Evolutionary conservation across 2,797 vertebrate species (phyloP).

Genomic region (Delichon dasypus): DNA sequence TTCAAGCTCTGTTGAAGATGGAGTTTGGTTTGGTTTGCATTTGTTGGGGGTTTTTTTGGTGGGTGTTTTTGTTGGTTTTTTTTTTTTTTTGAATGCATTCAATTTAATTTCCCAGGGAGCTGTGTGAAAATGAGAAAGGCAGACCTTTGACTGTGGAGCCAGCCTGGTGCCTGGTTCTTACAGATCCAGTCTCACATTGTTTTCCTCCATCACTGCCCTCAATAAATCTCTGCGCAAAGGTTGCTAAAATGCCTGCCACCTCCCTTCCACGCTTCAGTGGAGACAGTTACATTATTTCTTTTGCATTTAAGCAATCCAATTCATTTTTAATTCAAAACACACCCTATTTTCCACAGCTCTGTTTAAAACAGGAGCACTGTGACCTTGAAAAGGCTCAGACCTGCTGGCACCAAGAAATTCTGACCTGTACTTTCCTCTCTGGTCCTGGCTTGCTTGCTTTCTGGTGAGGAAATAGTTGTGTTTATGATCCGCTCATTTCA

Average conservation of each 20-base stretch:
- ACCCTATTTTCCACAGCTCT: not conserved
- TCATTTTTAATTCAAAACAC: constrained; percentile 50
- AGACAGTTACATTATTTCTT: not conserved
- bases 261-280: not conserved
- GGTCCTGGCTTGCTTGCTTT: not conserved
- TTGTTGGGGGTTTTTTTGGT: not conserved
- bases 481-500: not conserved
- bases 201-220: not conserved
- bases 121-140: constrained; percentile 37
- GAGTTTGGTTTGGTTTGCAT: not conserved
- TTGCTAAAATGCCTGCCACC: not conserved
- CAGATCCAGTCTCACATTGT: not conserved
- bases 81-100: not conserved
- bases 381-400: constrained; percentile 16
- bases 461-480: not conserved
- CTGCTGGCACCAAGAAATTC: not conserved
- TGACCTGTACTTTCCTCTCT: not conserved
- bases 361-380: not conserved
- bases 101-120: constrained; percentile 56
- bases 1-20: constrained; percentile 68
- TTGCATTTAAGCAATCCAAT: not conserved
- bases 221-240: not conserved
- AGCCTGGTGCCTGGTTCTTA: not conserved
- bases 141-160: constrained; percentile 49
- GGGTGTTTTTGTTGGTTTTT: not conserved